Evolutionary conservation across 64 coral and sea anemone species (phyloP), one percentile per base, ranked within the genome.

Genomic region (Hydrozoanthus tunicans): DNA sequence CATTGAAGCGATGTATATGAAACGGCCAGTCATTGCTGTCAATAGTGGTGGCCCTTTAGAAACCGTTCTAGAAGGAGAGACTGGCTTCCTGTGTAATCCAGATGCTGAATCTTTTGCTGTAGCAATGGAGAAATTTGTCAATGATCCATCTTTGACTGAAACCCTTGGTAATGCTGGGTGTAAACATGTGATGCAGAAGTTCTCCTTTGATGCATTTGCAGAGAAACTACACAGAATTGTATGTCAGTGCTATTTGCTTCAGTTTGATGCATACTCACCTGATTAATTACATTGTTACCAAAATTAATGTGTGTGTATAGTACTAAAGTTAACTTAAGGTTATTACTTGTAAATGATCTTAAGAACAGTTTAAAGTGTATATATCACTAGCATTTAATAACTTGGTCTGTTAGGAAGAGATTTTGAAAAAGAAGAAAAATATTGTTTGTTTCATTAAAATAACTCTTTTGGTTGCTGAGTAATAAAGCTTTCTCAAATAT

Each of bases 131-230:
- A 96, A 93, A 71, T 93, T 99, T 86, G 85, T 99, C 6, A 79
- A 93, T 67, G 89, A 90, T 85, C 26, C 89, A 15, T 79, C 73
- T 3, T 79, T 99, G 56, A 89, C 68, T 61, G 10, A 72, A 62
- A 91, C 55, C 25, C 84, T 95, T 91, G 97, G 97, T 52, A 80
- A 89, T 57, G 83, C 84, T 75, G 97, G 97, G 6, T 78, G 70
- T 23, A 78, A 73, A 6, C 94, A 99, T 82, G 97, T 99, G 3
- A 58, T 92, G 43, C 91, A 82, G 58, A 95, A 96, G 90, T 99
- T 99, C 92, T 99, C 97, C 10, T 99, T 99, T 94, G 92, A 99
- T 62, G 97, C 90, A 4, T 99, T 99, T 93, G 92, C 94, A 4
- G 60, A 94, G 58, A 92, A 99, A 27, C 90, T 98, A 59, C 91